These are phyloP conservation scores for Matsumurasca onukii DNA, from an alignment of 1,140 invertebrate species.

Conservation along the genomic window DNA sequence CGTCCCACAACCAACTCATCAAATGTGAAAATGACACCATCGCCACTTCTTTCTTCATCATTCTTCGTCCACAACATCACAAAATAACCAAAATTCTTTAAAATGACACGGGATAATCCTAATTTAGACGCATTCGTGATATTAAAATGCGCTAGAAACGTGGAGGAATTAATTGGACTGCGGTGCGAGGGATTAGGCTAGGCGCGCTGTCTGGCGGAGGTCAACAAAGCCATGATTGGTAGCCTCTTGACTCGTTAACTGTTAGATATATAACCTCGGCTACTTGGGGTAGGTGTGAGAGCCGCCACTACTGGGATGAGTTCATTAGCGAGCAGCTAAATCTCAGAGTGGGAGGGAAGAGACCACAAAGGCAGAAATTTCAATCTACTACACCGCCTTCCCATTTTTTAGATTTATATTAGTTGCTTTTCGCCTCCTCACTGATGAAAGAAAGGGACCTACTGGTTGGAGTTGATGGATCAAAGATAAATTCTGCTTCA, in stretches of 20 bases:
- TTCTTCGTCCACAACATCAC: no score
- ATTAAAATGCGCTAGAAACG: neutral
- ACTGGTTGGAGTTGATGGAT: no score
- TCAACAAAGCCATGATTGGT: conserved; percentile 19
- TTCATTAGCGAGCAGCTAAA: conserved; percentile 20
- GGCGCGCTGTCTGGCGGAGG: neutral
- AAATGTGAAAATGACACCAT: no score
- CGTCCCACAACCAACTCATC: no score
- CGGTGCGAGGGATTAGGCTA: conserved; percentile 8
- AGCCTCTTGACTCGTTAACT: neutral
- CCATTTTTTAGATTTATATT: no score
- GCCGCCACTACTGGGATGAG: neutral
- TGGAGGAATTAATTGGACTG: conserved; percentile 3
- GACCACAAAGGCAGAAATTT: neutral
- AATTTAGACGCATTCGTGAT: conserved; percentile 1
- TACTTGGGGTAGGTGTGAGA: conserved; percentile 23
- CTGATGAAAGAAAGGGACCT: no score
- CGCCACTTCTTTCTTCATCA: no score
- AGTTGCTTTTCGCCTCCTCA: no score
- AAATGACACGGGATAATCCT: neutral
- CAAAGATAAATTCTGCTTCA: no score
- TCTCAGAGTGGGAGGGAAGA: conserved; percentile 6
- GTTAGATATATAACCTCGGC: conserved; percentile 19
- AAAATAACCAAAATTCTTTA: no score
- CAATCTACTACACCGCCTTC: neutral